These are phyloP conservation scores for Bungarus multicinctus DNA, from an alignment of 2,113 vertebrate species.

Conservation along the genomic window DNA sequence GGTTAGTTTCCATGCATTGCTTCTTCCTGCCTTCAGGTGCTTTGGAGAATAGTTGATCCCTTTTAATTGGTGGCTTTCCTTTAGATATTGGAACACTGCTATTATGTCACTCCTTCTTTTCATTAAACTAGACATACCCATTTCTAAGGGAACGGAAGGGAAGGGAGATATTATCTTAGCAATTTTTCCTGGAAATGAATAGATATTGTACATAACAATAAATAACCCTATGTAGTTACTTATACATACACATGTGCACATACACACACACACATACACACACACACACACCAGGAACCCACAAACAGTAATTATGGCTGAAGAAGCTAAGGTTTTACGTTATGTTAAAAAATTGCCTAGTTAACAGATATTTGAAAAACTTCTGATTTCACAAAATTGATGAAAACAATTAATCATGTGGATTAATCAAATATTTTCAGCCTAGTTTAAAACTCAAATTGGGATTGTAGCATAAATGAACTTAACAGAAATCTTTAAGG, in stretches of 20 bases:
- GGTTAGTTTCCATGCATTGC: neutral
- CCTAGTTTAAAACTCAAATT: neutral
- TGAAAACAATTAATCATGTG: neutral
- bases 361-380: neutral
- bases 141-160: neutral
- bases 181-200: neutral
- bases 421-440: constrained; percentile 9
- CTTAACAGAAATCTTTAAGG: neutral
- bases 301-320: neutral
- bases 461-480: neutral
- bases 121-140: neutral
- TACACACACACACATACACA: accelerated
- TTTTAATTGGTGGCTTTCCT: neutral
- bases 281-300: neutral
- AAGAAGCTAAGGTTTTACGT: neutral
- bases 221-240: neutral
- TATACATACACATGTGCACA: neutral
- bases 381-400: neutral
- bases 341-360: neutral
- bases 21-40: neutral
- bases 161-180: neutral
- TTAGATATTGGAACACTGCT: neutral
- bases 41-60: neutral
- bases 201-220: neutral
- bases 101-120: neutral